These are phyloP conservation scores for Metopolophium dirhodum DNA, from an alignment of 1,140 invertebrate species.

Conservation along the genomic window DNA sequence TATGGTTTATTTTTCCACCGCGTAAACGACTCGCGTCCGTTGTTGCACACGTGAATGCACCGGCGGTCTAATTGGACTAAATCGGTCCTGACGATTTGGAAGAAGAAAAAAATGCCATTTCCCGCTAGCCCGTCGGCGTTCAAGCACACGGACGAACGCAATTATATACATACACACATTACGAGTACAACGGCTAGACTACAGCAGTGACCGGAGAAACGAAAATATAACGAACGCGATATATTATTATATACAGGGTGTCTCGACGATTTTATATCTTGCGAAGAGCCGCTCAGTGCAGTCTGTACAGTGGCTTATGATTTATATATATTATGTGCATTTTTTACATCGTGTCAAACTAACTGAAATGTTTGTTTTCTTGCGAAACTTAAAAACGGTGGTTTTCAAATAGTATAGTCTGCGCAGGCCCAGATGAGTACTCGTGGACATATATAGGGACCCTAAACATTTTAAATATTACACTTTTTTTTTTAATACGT, in stretches of 20 bases:
- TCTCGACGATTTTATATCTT: background rate
- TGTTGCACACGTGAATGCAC: conserved; percentile 36
- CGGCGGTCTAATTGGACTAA: conserved; percentile 49
- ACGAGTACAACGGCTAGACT: background rate
- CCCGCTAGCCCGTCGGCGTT: background rate
- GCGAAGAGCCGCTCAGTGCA: too few species aligned
- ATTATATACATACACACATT: background rate
- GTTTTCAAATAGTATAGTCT: background rate
- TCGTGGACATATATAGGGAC: too few species aligned
- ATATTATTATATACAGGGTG: background rate
- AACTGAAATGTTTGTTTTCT: background rate
- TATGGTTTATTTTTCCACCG: conserved; percentile 21
- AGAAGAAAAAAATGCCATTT: background rate
- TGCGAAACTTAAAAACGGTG: background rate
- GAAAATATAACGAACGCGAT: background rate
- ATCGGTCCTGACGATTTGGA: conserved; percentile 42
- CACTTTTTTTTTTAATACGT: background rate
- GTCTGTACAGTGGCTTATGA: background rate
- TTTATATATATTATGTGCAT: too few species aligned
- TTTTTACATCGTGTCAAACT: background rate
- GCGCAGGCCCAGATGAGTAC: too few species aligned
- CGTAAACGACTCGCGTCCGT: conserved; percentile 23
- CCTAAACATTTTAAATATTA: background rate
- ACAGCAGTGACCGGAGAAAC: background rate
- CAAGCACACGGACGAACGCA: background rate